Conservation (phyloP, 2,113 vertebrate genomes). For the Callaeas wilsoni region DNA sequence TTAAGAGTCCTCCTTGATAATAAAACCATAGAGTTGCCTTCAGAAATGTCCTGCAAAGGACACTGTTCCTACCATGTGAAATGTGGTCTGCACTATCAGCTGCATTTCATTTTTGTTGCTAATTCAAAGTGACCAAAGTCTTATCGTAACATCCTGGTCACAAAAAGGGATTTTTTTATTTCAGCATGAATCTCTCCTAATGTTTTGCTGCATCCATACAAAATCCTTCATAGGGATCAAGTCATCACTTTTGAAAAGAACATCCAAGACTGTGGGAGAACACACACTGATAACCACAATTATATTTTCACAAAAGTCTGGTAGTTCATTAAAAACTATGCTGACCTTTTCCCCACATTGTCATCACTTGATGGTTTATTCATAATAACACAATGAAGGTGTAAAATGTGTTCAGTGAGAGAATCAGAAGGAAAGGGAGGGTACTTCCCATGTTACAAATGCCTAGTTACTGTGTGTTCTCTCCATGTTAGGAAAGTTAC, state of each 20-base stretch:
- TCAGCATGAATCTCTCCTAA: neutral
- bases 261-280: neutral
- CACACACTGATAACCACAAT: neutral
- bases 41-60: neutral
- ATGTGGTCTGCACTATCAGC: neutral
- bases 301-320: neutral
- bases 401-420: neutral
- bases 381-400: neutral
- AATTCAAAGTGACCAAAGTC: neutral
- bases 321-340: neutral
- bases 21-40: neutral
- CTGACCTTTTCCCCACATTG: neutral
- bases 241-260: neutral
- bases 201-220: neutral
- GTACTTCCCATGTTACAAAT: neutral
- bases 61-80: neutral
- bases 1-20: neutral
- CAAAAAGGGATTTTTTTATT: neutral
- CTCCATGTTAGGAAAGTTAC: neutral
- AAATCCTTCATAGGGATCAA: neutral
- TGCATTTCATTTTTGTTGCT: neutral
- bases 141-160: neutral
- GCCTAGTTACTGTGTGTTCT: neutral
- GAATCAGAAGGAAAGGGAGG: neutral
- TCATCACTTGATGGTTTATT: neutral